phyloP scores from a whole-genome alignment of 2,113 vertebrate genomes.

The Leptobrachium ailaonicum region DNA sequence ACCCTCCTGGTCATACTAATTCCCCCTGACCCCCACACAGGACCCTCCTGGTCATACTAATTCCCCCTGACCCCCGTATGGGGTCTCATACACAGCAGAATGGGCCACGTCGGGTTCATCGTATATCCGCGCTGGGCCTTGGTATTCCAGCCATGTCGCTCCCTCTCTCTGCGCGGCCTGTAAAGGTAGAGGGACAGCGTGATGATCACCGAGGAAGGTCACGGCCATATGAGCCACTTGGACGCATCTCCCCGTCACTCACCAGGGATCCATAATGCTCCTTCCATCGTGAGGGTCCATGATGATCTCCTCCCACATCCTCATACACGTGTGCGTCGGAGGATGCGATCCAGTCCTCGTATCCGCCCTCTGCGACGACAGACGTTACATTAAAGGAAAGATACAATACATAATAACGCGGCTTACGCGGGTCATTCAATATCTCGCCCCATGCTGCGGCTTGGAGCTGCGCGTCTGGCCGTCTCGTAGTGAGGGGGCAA shows the following conservation, averaged over 20 bases:
- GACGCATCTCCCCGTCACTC: background rate
- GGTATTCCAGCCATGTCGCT: slow-evolving; percentile 24
- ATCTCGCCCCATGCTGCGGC: no score
- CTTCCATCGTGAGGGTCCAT: background rate
- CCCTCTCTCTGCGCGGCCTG: slow-evolving; percentile 14
- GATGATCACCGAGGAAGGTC: background rate
- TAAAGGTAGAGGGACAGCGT: background rate
- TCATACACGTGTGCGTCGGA: slow-evolving; percentile 60
- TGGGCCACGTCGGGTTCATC: slow-evolving; percentile 3
- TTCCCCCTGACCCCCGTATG: slow-evolving; percentile 24
- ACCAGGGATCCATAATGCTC: slow-evolving; percentile 3
- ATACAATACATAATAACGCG: background rate
- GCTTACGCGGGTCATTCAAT: no score
- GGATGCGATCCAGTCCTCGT: slow-evolving; percentile 36
- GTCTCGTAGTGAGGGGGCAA: slow-evolving; percentile 63
- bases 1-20: no score
- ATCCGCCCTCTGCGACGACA: slow-evolving; percentile 14
- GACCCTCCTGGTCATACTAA: slow-evolving; percentile 8
- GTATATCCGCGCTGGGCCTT: slow-evolving; percentile 20
- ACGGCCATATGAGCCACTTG: background rate
- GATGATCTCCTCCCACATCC: slow-evolving; percentile 49
- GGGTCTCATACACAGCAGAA: slow-evolving; percentile 16
- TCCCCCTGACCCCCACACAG: background rate
- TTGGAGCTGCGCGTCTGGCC: background rate
- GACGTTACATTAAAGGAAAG: background rate